A percentile compares a stretch with the other conserved stretches of the same genome.
Evolutionary conservation across 2,797 vertebrate species (phyloP).

Genomic region (Chrysocyon brachyurus): DNA sequence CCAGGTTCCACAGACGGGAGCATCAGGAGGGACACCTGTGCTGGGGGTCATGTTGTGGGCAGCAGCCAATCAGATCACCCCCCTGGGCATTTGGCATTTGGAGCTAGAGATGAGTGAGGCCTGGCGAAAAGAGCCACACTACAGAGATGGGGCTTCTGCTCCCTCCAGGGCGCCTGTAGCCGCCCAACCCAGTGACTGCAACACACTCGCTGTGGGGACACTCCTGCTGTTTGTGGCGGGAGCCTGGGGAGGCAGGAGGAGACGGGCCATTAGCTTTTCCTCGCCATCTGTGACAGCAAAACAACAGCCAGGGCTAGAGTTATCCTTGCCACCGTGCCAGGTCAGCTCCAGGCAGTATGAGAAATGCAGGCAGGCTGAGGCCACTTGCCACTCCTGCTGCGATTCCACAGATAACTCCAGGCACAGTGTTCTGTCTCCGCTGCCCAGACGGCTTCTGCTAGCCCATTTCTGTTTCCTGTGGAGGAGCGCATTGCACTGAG

Average conservation of each 20-base stretch:
- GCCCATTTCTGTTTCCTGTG: neutral
- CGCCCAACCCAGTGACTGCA: accelerated
- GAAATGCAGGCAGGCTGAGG: neutral
- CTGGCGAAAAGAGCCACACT: neutral
- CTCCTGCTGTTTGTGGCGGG: neutral
- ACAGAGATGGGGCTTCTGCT: neutral
- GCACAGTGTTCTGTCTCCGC: neutral
- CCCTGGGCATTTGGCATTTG: no score
- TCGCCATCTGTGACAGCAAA: neutral
- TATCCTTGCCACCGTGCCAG: accelerated
- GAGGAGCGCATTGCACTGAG: accelerated
- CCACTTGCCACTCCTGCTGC: accelerated
- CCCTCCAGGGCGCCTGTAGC: neutral
- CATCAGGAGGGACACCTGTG: accelerated
- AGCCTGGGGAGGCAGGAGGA: neutral
- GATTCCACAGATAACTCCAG: accelerated
- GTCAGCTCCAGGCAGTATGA: accelerated
- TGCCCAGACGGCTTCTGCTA: accelerated
- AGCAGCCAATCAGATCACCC: neutral
- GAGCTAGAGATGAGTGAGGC: neutral
- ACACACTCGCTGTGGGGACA: no score
- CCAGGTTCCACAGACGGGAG: accelerated
- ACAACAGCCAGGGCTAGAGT: neutral
- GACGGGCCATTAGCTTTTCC: neutral
- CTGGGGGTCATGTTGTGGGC: accelerated